Percentiles rank a stretch among this genome's conserved stretches.
These are phyloP conservation scores for Syncerus caffer DNA, from an alignment of 2,797 vertebrate species.

Conservation along the genomic window DNA sequence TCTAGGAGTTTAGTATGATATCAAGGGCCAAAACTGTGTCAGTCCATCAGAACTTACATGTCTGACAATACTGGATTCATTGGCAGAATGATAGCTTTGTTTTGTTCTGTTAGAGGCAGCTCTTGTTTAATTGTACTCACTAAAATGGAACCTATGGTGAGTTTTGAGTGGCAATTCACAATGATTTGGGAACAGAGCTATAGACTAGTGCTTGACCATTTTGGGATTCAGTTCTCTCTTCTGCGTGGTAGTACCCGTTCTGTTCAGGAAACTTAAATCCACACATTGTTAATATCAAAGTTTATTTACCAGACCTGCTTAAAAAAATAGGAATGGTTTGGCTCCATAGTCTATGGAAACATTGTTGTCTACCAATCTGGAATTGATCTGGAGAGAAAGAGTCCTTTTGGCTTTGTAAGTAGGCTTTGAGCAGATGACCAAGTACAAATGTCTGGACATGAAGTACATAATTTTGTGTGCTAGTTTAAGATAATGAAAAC, in stretches of 20 bases:
- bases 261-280: background rate
- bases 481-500: background rate
- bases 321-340: background rate
- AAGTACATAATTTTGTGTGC: background rate
- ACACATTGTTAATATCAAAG: background rate
- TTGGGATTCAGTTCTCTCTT: conserved; percentile 27
- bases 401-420: conserved; percentile 30
- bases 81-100: background rate
- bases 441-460: background rate
- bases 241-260: background rate
- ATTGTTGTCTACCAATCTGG: background rate
- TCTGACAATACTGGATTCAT: background rate
- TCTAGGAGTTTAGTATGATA: conserved; percentile 39
- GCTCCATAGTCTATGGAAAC: background rate
- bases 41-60: conserved; percentile 42
- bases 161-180: background rate
- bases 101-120: conserved; percentile 26
- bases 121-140: background rate
- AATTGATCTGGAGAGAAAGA: background rate
- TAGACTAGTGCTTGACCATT: background rate
- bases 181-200: background rate
- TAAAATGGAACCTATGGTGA: background rate
- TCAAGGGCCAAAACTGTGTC: conserved; percentile 3
- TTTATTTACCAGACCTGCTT: background rate
- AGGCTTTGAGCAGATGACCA: background rate